Evolutionary conservation across 2,113 vertebrate genomes (phyloP).

Genomic region (Sander vitreus): DNA sequence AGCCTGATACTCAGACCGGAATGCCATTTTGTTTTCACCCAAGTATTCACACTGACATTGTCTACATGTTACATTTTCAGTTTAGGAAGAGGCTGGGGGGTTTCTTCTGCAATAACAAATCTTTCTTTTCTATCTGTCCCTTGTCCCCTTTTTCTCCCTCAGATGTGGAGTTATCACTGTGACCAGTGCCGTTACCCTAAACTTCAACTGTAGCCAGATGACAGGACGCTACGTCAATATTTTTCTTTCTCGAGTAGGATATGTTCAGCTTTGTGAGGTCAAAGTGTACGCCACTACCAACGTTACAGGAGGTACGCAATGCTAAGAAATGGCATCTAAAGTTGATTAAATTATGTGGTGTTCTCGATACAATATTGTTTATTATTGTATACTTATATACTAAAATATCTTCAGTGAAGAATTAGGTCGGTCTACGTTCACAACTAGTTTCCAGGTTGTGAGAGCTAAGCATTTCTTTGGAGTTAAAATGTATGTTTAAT

Average conservation of each 20-base stretch:
- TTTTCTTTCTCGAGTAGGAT: neutral
- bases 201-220: neutral
- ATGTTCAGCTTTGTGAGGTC: neutral
- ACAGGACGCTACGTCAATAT: slow-evolving; percentile 6
- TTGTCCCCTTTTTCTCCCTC: neutral
- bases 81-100: no score
- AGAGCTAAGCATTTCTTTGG: neutral
- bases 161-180: neutral
- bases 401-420: no score
- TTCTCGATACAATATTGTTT: no score
- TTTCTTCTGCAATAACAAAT: no score
- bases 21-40: neutral
- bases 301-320: neutral
- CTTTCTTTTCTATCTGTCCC: neutral
- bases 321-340: neutral
- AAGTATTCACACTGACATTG: neutral
- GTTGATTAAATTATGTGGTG: neutral
- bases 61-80: neutral
- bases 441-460: neutral
- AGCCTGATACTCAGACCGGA: neutral
- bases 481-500: neutral
- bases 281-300: neutral
- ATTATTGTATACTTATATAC: no score
- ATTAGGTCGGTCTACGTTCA: neutral
- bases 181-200: neutral